Base-by-base conservation (phyloP, 2,888 invertebrate genomes). In the Rhyacophila evoluta region DNA sequence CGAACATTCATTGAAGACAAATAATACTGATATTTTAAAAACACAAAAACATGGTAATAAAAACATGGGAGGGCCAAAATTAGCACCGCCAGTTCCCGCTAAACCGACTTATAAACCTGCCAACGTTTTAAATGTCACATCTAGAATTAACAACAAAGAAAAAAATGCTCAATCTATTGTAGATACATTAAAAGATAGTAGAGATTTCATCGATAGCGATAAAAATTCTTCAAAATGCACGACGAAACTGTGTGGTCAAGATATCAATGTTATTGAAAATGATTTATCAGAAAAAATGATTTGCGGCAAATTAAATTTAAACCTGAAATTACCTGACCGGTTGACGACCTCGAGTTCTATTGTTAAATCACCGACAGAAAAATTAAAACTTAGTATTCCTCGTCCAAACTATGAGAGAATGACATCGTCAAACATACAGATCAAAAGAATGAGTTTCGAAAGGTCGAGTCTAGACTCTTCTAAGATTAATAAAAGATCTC, bases 1-100 rank as follows among this genome's bases (percentile, higher is more conserved):
- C 8, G 69, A 69, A n/a, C 69, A 69, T n/a, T 29, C 28, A 8
- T 29, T 11, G 69, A 69, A 28, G n/a, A 28, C 15, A 29, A 29
- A 12, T 28, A 69, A 29, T n/a, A 28, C 6, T 15, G 28, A 69
- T 8, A 41, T 15, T 29, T 2, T 33, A 29, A 29, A 69, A 12
- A 15, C 33, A 10, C 29, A 29, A 28, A 33, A 69, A 29, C 12
- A 11, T 12, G 19, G 2, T 10, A 25, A 2, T 55, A 55, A 55
- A 55, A 19, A 19, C 19, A 55, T 55, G 10, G 19, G 19, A 2
- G 55, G 25, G 19, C 19, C 19, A 25, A 55, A 55, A 55, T 19
- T 55, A 55, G 93, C 93, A 10, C 93, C 93, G 1, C 93, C 93
- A 0, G 91, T 93, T 80, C 93, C 93, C 39, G 88, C 87, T 1